Evolutionary conservation across 2,888 invertebrate genomes (phyloP).

Genomic region (Phlogophora meticulosa): DNA sequence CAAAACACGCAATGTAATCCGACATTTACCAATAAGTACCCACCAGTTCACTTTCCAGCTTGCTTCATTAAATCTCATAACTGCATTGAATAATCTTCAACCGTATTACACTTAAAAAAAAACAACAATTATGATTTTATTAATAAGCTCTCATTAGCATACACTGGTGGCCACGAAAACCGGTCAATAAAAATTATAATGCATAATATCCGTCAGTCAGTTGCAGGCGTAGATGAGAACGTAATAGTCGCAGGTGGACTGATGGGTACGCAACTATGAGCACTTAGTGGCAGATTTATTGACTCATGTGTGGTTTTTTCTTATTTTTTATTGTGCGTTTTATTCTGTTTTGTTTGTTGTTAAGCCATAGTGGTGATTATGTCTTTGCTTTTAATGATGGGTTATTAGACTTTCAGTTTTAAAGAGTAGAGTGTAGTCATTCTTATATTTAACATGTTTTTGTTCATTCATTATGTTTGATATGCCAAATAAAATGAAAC

Average conservation of each 20-base stretch:
- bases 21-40: constrained; percentile 61
- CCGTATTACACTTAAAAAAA: constrained; percentile 48
- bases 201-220: constrained; percentile 45
- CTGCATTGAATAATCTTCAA: constrained; percentile 66
- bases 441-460: too few species aligned
- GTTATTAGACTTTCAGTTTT: too few species aligned
- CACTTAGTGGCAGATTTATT: constrained; percentile 58
- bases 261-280: constrained; percentile 45
- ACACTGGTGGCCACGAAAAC: constrained; percentile 53
- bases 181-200: constrained; percentile 47
- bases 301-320: constrained; percentile 22
- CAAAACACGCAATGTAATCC: constrained; percentile 42
- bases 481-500: too few species aligned
- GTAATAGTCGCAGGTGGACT: constrained; percentile 39
- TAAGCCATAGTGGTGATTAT: background rate
- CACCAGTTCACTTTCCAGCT: constrained; percentile 54
- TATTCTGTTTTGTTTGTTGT: background rate
- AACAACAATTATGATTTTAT: constrained; percentile 59
- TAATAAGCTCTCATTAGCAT: constrained; percentile 56
- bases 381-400: background rate
- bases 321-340: constrained; percentile 7
- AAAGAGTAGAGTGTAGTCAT: background rate
- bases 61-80: constrained; percentile 66
- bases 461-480: too few species aligned
- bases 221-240: constrained; percentile 34